Evolutionary conservation across 2,113 vertebrate genomes (phyloP), one percentile per base, ranked within the genome.

Genomic region (Mandrillus leucophaeus): DNA sequence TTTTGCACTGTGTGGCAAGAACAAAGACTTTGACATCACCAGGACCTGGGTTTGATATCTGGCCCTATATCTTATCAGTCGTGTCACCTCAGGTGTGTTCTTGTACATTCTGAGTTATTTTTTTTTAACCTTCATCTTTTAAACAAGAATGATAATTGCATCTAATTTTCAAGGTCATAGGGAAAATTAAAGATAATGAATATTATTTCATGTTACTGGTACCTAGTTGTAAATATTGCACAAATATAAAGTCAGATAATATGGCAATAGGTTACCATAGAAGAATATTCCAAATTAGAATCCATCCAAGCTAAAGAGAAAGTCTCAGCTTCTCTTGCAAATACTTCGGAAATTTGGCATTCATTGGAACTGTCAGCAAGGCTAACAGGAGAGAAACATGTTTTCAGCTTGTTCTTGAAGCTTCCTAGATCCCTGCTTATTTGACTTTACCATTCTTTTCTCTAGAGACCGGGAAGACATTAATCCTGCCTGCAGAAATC

Each of bases 401-500:
- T 72, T 68, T 81, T 81, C 32, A 83, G 30, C 52, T 98, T 91
- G 17, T 25, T 90, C 55, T 92, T 61, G 66, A 59, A 66, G 12
- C 25, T 93, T 88, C 64, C 50, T n/a, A 70, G 59, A 27, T 11
- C 13, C 73, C 22, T 80, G 66, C 6, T 85, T 86, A 70, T 95
- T 88, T 82, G 25, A 40, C 35, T 86, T 80, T 80, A 11, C 12
- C 11, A 25, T 96, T 93, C 17, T 73, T 95, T 64, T 61, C 43
- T 93, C 23, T 18, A 66, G 85, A 78, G 57, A 93, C 40, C 64
- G 1, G 23, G 55, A 84, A 83, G 84, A 73, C 30, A 73, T 85
- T 84, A 82, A 68, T 95, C 11, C 27, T 97, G 22, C 55, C 68
- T 84, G 73, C 12, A 52, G n/a, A 96, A 91, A 96, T 88, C 14